Conservation (phyloP, 2,797 vertebrate species). For the Anabacerthia variegaticeps region DNA sequence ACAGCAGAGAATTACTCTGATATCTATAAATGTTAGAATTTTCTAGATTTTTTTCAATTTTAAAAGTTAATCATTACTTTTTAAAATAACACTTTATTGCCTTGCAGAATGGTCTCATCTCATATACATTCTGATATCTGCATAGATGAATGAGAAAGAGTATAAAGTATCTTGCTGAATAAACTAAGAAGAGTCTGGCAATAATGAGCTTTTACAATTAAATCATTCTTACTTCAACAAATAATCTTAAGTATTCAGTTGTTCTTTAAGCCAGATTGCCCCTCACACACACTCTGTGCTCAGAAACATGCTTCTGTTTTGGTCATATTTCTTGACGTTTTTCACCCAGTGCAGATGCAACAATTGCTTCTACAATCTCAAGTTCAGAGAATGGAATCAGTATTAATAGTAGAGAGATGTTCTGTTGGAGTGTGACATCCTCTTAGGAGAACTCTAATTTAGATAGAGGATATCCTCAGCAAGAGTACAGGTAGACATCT, state of each 20-base stretch:
- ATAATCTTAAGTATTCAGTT: neutral
- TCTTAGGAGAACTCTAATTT: neutral
- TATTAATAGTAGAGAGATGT: neutral
- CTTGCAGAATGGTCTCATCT: neutral
- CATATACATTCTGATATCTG: neutral
- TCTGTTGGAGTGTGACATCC: neutral
- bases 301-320: neutral
- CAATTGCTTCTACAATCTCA: neutral
- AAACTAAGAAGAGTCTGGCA: neutral
- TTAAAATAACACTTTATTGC: neutral
- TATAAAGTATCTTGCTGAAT: neutral
- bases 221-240: neutral
- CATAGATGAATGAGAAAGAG: neutral
- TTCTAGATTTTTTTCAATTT: neutral
- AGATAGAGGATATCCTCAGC: neutral
- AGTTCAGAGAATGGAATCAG: neutral
- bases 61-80: neutral
- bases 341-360: neutral
- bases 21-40: neutral
- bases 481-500: neutral
- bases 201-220: neutral
- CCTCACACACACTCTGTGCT: neutral
- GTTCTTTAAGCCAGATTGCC: neutral
- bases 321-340: neutral
- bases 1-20: neutral